Conservation (phyloP, 2,113 vertebrate species). For the Plectropomus leopardus region DNA sequence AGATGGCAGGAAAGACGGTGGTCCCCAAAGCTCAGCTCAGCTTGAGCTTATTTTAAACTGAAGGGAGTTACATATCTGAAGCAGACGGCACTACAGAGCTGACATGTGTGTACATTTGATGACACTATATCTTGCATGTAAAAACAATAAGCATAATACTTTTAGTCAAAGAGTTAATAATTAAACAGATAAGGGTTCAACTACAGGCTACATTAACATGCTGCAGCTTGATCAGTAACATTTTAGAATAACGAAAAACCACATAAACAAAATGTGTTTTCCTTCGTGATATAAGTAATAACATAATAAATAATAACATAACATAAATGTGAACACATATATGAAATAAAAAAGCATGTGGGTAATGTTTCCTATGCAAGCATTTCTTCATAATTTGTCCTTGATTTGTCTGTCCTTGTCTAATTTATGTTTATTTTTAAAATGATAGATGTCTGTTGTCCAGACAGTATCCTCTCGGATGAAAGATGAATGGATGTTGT, state of each 20-base stretch:
- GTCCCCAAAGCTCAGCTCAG: slow-evolving; percentile 47
- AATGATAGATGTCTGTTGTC: not conserved
- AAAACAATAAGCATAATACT: slow-evolving; percentile 1
- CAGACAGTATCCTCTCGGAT: not conserved
- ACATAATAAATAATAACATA: not conserved
- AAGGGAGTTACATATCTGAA: slow-evolving; percentile 50
- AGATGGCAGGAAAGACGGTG: slow-evolving; percentile 63
- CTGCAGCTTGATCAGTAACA: not conserved
- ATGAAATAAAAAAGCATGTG: not conserved
- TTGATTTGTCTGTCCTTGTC: not conserved
- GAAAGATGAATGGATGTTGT: slow-evolving; percentile 5
- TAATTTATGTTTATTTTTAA: not conserved
- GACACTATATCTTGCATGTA: not conserved
- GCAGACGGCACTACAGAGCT: slow-evolving; percentile 27
- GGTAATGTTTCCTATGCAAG: not conserved
- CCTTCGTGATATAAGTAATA: not conserved
- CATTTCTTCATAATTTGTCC: not conserved
- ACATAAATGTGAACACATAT: not conserved
- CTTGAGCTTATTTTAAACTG: slow-evolving; percentile 60
- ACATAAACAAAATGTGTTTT: not conserved
- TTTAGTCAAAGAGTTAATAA: not conserved
- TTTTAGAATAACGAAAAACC: not conserved
- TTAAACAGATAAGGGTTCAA: slow-evolving; percentile 13
- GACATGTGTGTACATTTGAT: slow-evolving; percentile 39
- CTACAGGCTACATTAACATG: not conserved